A percentile compares a stretch with the other conserved stretches of the same genome.
These are phyloP conservation scores for Pycnonotus jocosus DNA, from an alignment of 2,113 vertebrate genomes.

Conservation along the genomic window DNA sequence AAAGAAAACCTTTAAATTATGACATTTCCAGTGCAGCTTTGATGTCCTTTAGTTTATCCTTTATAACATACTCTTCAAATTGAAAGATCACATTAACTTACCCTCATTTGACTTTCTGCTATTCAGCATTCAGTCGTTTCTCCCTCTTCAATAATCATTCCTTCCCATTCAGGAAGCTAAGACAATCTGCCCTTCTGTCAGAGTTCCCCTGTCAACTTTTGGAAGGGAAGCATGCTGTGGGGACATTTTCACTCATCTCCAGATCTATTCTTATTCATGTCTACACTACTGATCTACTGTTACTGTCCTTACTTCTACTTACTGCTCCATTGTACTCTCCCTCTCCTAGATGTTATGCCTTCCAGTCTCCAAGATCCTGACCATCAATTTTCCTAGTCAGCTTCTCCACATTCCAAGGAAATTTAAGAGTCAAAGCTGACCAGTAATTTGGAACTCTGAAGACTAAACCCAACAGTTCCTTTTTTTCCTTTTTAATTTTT, in stretches of 20 bases:
- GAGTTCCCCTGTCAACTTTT: neutral
- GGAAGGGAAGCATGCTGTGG: neutral
- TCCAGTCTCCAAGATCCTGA: neutral
- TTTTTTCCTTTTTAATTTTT: neutral
- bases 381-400: neutral
- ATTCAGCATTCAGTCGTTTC: neutral
- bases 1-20: neutral
- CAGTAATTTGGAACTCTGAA: neutral
- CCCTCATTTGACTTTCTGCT: neutral
- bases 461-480: neutral
- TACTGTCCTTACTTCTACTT: neutral
- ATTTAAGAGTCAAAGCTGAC: neutral
- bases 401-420: neutral
- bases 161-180: neutral
- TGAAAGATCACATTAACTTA: neutral
- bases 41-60: neutral
- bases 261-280: neutral
- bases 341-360: neutral
- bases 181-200: neutral
- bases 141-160: neutral
- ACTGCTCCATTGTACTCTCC: neutral
- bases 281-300: neutral
- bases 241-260: neutral
- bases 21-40: neutral
- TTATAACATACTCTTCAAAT: neutral